phyloP scores from a whole-genome alignment of 2,113 vertebrate species.

The rat (Rattus norvegicus) region GRCr8 NC_086034.1:18578501-18579000 shows the following conservation, averaged over 20 bases:
- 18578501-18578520: slow-evolving; percentile 99
- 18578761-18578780: neutral
- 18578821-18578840: neutral
- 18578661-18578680: neutral
- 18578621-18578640: too few relatives aligned
- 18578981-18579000: neutral
- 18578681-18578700: neutral
- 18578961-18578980: neutral
- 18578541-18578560: slow-evolving; percentile 43
- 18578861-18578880: neutral
- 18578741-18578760: neutral
- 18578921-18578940: too few relatives aligned
- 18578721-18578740: neutral
- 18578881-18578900: neutral
- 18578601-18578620: neutral
- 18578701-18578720: too few relatives aligned
- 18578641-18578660: neutral
- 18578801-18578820: neutral
- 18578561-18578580: neutral
- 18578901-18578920: too few relatives aligned
- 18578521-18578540: slow-evolving; percentile 97
- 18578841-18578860: neutral
- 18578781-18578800: neutral
- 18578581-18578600: neutral
- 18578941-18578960: neutral